Evolutionary conservation across 2,113 vertebrate genomes (phyloP), one percentile per base, ranked within the genome.

Genomic region (Naja naja): DNA sequence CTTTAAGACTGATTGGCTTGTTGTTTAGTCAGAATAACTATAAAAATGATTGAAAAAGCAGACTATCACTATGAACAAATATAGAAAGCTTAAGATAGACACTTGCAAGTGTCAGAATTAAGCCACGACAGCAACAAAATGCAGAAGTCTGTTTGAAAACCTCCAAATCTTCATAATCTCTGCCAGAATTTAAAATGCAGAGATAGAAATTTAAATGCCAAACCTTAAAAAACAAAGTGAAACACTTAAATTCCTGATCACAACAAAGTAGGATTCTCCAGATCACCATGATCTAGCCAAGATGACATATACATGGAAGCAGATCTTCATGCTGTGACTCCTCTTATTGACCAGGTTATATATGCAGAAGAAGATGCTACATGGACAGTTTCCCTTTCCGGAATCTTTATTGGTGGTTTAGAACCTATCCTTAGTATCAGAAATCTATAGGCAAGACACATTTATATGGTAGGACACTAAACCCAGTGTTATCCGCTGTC

Each of bases 121-220:
- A 49, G 64, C 54, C 47, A 20, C 39, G 5, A 11, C 11, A 20
- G 53, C 23, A 60, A 30, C 69, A 49, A 93, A 56, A 85, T 92
- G 9, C 34, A 39, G 39, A 60, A 52, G 6, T 11, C 11, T 89
- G 14, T 34, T 52, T 85, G 69, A 55, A 30, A 54, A 30, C 34
- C 23, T 85, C 22, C 45, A 64, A 27, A 69, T 88, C 43, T 20
- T 27, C 85, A 54, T 1, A 18, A 47, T 58, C 52, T 89, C n/a
- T 56, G 53, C 52, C 88, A 85, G 88, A 89, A 93, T 34, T 22
- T 89, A 89, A 94, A 94, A 93, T 69, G 27, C 27, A 88, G 69
- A 92, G 90, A 87, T 34, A 92, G 93, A 94, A 34, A 0, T 5
- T 91, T 60, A 53, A 69, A 85, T 89, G 69, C 93, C n/a, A 85